Conservation (phyloP, 2,888 invertebrate genomes). For the Drosophila villosipedis region DNA sequence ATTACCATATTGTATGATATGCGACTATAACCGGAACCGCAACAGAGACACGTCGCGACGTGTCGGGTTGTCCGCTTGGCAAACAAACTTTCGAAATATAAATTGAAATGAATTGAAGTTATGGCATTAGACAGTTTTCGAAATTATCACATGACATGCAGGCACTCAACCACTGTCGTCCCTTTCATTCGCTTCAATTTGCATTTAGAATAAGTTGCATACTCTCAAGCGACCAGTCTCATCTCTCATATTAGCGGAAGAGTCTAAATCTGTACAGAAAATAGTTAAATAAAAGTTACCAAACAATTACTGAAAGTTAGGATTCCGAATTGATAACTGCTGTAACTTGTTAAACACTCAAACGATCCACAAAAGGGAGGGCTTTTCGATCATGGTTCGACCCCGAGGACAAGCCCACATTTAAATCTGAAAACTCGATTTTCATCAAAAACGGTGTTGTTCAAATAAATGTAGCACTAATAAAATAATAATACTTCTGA, state of each 20-base stretch:
- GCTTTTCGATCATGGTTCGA: neutral
- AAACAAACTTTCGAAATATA: slow-evolving; percentile 70
- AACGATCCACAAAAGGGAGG: neutral
- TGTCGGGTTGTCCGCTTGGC: slow-evolving; percentile 33
- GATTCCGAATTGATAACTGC: neutral
- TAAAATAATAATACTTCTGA: neutral
- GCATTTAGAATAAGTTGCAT: slow-evolving; percentile 79
- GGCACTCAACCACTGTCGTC: slow-evolving; percentile 27
- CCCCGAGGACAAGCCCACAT: no score
- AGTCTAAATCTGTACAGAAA: neutral
- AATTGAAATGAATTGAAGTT: slow-evolving; percentile 82
- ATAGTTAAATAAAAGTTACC: neutral
- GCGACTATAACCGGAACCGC: slow-evolving; percentile 62
- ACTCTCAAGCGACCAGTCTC: slow-evolving; percentile 34
- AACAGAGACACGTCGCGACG: slow-evolving; percentile 21
- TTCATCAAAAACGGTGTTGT: no score
- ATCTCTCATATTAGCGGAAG: neutral
- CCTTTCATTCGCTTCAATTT: slow-evolving; percentile 61
- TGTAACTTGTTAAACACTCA: neutral
- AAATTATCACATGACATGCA: slow-evolving; percentile 81
- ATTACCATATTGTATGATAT: slow-evolving; percentile 76
- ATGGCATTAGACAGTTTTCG: slow-evolving; percentile 76
- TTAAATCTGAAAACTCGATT: neutral
- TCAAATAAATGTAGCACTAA: neutral
- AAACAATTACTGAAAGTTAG: neutral